A percentile compares a stretch with the other conserved stretches of the same genome.
These are phyloP conservation scores for Steinernema hermaphroditum DNA, from an alignment of 2,888 invertebrate genomes.

Conservation along the genomic window DNA sequence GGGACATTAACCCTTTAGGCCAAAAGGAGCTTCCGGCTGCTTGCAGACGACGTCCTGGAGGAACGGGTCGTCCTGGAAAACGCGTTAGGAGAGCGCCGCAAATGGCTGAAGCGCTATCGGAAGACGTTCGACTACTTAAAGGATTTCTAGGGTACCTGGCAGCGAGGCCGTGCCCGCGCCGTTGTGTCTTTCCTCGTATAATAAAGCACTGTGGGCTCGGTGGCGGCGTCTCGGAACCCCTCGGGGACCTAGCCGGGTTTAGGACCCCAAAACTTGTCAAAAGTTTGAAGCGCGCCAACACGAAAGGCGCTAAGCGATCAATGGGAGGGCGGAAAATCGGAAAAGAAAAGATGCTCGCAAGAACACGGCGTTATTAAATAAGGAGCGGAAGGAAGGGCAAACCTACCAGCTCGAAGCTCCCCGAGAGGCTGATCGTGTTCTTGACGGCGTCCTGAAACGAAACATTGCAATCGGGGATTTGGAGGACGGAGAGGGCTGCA, in stretches of 20 bases:
- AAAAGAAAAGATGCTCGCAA: conserved; percentile 16
- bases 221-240: conserved; percentile 4
- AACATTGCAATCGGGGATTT: conserved; percentile 15
- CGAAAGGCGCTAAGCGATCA: conserved; percentile 31
- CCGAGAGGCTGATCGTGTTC: conserved; percentile 64
- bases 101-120: conserved; percentile 34
- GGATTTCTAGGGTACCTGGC: conserved; percentile 33
- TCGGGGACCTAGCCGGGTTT: conserved; percentile 25
- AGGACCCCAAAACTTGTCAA: conserved; percentile 31
- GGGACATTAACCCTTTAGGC: conserved; percentile 36
- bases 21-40: conserved; percentile 50
- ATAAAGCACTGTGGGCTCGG: conserved; percentile 21
- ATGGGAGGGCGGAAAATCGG: conserved; percentile 27
- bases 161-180: neutral
- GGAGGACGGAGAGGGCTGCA: neutral
- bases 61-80: conserved; percentile 50
- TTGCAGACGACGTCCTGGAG: conserved; percentile 46
- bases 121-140: conserved; percentile 47
- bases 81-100: conserved; percentile 36
- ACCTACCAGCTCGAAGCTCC: conserved; percentile 65
- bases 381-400: neutral
- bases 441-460: conserved; percentile 64
- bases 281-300: conserved; percentile 28
- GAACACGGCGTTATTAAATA: conserved; percentile 24
- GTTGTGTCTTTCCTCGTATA: neutral